These are phyloP conservation scores for Sesia bembeciformis DNA, from an alignment of 2,888 invertebrate genomes.

Conservation along the genomic window DNA sequence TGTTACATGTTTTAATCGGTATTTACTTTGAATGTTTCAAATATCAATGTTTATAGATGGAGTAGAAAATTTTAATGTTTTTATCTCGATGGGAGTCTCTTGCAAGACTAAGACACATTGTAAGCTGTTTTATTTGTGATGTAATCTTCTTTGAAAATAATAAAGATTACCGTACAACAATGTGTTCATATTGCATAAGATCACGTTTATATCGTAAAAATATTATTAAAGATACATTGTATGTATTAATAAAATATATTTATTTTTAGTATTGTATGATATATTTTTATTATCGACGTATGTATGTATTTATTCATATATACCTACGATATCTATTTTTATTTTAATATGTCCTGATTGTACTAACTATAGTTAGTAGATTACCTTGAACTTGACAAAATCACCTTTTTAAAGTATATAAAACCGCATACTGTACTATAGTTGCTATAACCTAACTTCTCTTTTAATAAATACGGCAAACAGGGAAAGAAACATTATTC, in stretches of 20 bases:
- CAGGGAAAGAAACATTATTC: too few species aligned
- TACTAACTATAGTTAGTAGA: too few species aligned
- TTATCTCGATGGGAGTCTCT: conserved; percentile 47
- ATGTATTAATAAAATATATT: background rate
- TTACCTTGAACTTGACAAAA: too few species aligned
- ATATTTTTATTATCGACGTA: too few species aligned
- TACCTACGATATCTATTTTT: too few species aligned
- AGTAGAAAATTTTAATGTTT: conserved; percentile 49
- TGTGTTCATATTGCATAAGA: background rate
- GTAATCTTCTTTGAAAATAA: background rate
- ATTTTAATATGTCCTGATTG: too few species aligned
- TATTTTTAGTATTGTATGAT: too few species aligned
- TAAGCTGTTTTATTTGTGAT: conserved; percentile 34
- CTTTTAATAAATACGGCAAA: too few species aligned
- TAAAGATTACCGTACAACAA: background rate
- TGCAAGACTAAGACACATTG: conserved; percentile 32
- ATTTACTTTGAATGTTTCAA: conserved; percentile 51
- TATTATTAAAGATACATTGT: background rate
- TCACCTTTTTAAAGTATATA: too few species aligned
- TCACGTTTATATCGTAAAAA: background rate
- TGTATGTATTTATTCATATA: too few species aligned
- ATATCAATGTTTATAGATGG: conserved; percentile 28
- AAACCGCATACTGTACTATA: too few species aligned
- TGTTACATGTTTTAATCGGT: conserved; percentile 64
- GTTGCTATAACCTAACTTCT: too few species aligned